These are phyloP conservation scores for Orientallactaga sibirica DNA, from an alignment of 2,797 vertebrate species.

Conservation along the genomic window DNA sequence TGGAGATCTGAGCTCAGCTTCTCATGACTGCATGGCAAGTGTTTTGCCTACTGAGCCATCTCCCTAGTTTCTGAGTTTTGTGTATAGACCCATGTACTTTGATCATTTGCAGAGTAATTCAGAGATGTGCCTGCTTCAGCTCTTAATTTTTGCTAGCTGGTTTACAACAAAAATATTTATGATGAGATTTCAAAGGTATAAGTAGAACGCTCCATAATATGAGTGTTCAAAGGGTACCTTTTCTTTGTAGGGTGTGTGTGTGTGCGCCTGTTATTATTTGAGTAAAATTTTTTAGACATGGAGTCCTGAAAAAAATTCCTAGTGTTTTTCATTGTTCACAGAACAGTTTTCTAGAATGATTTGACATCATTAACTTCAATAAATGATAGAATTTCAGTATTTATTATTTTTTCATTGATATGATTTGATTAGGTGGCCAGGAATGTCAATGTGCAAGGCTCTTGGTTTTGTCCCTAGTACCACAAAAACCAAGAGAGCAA, in stretches of 20 bases:
- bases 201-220: not conserved
- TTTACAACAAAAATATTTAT: not conserved
- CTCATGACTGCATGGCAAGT: too few species aligned
- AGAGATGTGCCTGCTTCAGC: not conserved
- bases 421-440: not conserved
- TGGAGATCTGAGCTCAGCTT: too few species aligned
- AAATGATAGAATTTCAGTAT: not conserved
- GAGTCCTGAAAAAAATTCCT: not conserved
- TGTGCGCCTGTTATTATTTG: conserved; percentile 2
- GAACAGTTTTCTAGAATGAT: not conserved
- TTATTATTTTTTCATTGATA: not conserved
- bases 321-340: not conserved
- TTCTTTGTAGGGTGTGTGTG: not conserved
- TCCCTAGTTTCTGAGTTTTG: too few species aligned
- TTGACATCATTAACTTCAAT: not conserved
- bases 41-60: too few species aligned
- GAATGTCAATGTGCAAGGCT: not conserved
- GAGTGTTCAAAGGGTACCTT: not conserved
- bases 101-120: conserved; percentile 29
- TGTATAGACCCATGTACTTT: not conserved
- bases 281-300: not conserved
- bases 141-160: conserved; percentile 22
- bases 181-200: conserved; percentile 5
- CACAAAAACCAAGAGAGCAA: not conserved
- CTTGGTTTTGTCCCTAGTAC: not conserved